Conservation (phyloP, 2,797 vertebrate genomes). For the Periparus ater region DNA sequence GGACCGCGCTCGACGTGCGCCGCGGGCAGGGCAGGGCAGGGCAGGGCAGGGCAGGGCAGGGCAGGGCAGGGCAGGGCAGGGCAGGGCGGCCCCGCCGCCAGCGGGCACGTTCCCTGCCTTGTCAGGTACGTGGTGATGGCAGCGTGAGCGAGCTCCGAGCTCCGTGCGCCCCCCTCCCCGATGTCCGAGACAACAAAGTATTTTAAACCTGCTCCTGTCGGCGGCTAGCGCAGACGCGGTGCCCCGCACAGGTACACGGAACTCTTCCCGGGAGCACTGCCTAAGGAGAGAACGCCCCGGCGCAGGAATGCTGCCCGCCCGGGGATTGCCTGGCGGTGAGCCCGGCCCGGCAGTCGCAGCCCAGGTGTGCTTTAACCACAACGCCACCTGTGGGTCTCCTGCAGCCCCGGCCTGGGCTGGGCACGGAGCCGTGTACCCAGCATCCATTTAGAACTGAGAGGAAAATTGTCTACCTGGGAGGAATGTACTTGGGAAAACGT, state of each 20-base stretch:
- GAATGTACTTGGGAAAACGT: not conserved
- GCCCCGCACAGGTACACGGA: not conserved
- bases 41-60: not conserved
- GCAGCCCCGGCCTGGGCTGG: conserved; percentile 54
- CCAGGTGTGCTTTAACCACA: conserved; percentile 84
- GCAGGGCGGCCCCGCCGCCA: not conserved
- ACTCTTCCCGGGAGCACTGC: not conserved
- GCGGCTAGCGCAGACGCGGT: not conserved
- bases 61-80: too few species aligned
- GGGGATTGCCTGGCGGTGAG: not conserved
- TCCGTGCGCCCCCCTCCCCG: not conserved
- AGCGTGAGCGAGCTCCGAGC: not conserved
- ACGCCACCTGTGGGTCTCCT: conserved; percentile 90
- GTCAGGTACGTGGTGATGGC: not conserved
- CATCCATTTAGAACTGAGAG: not conserved
- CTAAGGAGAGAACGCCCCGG: not conserved
- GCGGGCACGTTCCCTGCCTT: not conserved
- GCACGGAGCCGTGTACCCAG: not conserved
- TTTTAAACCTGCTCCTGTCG: not conserved
- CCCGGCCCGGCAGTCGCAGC: not conserved
- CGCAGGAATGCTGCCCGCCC: not conserved
- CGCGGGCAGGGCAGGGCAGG: not conserved
- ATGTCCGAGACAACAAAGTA: not conserved
- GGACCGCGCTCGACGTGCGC: not conserved
- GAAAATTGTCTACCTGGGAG: not conserved